These are phyloP conservation scores for Galeopterus variegatus DNA, from an alignment of 2,113 vertebrate species.

Conservation along the genomic window DNA sequence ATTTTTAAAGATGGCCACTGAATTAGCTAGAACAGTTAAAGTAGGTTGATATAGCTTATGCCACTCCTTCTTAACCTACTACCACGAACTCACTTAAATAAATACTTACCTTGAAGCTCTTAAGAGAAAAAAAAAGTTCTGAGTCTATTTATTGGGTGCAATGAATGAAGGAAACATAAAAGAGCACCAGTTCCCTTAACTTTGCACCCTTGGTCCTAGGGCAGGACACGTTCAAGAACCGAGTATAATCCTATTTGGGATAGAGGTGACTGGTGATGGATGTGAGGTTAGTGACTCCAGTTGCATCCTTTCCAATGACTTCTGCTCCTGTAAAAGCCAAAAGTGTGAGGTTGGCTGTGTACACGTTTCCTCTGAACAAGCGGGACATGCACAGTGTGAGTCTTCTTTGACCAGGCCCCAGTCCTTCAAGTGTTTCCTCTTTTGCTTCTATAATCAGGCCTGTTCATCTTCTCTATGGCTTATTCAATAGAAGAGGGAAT, in stretches of 20 bases:
- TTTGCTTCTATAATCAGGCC: not conserved
- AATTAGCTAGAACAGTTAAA: not conserved
- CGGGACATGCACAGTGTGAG: rapidly evolving
- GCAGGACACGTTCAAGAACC: not conserved
- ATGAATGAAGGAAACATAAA: not conserved
- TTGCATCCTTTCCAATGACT: not conserved
- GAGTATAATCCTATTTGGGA: not conserved
- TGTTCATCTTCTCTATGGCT: not conserved
- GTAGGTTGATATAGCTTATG: not conserved
- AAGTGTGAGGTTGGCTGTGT: not conserved
- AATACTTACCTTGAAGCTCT: too few species aligned
- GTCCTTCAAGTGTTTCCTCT: not conserved
- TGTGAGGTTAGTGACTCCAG: not conserved
- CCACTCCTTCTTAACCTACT: not conserved
- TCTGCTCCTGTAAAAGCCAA: not conserved
- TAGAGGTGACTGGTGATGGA: not conserved
- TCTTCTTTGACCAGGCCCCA: not conserved
- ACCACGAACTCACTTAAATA: not conserved
- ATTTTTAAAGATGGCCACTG: not conserved
- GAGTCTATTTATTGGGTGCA: not conserved
- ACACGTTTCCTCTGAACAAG: not conserved
- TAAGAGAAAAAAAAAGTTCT: not conserved
- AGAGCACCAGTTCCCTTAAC: not conserved
- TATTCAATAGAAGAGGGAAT: not conserved
- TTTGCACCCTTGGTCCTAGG: not conserved